Percentiles rank a stretch among this genome's conserved stretches.
These are phyloP conservation scores for Carcinoscorpius rotundicauda DNA, from an alignment of 1,140 invertebrate species.

Conservation along the genomic window DNA sequence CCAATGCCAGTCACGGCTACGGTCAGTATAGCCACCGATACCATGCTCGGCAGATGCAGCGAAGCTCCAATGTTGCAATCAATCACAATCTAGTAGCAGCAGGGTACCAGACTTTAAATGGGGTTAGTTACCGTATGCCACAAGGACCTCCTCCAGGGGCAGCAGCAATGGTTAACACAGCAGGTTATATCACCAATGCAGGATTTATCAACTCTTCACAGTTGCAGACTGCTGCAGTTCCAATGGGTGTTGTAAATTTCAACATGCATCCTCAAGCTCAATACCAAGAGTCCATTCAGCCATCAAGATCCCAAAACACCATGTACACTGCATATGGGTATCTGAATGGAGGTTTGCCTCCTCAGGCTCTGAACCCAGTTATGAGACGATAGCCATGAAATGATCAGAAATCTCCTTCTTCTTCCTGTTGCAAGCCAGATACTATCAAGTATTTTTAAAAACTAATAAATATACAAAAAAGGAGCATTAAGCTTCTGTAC, in stretches of 20 bases:
- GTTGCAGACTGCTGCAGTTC: conserved; percentile 49
- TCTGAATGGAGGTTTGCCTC: conserved; percentile 49
- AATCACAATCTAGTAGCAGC: conserved; percentile 54
- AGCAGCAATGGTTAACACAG: conserved; percentile 36
- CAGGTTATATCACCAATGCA: conserved; percentile 49
- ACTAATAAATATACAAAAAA: too few relatives aligned
- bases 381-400: conserved; percentile 45
- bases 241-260: conserved; percentile 55
- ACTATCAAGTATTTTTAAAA: too few relatives aligned
- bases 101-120: conserved; percentile 49
- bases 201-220: conserved; percentile 58
- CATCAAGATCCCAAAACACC: conserved; percentile 50
- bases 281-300: conserved; percentile 52
- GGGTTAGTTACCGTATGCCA: conserved; percentile 48
- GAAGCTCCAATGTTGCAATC: conserved; percentile 59
- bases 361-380: conserved; percentile 53
- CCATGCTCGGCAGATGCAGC: conserved; percentile 30
- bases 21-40: conserved; percentile 29
- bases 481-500: too few relatives aligned
- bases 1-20: conserved; percentile 2
- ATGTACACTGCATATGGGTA: conserved; percentile 63
- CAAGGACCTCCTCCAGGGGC: conserved; percentile 40
- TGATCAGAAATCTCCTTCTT: neutral
- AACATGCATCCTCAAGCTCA: conserved; percentile 48
- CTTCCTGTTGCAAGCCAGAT: too few relatives aligned